Evolutionary conservation across 1,140 invertebrate species (phyloP), one percentile per base, ranked within the genome.

Genomic region (Plectus sambesii): DNA sequence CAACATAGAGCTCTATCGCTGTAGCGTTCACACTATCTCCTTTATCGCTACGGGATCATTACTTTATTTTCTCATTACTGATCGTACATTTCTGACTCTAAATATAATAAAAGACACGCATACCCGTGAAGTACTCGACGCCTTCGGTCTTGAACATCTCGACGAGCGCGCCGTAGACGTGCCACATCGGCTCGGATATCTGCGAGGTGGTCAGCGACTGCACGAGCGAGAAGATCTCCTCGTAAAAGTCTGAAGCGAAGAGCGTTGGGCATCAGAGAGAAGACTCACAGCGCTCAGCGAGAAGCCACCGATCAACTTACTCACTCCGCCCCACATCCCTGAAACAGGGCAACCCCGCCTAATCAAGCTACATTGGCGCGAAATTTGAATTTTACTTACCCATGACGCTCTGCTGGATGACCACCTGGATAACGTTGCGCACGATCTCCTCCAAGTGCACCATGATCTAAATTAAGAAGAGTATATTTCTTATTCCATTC

Each of bases 121-220:
- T 60, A 76, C 75, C 75, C 36, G 83, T 87, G 68, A 98, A 99
- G 74, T 93, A 97, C 70, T 96, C 89, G 47, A 84, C 80, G 22
- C 87, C 90, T 40, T 73, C 72, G 71, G 49, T 47, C n/a, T 47
- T 27, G 44, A 63, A 66, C n/a, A 49, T 42, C 20, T 58, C 47
- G 27, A 33, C 30, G n/a, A 92, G 77, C 52, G 90, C 75, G 66
- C 89, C 84, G 53, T 94, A 80, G 35, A 96, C 82, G 68, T 85
- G 82, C 93, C 93, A 98, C 84, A 97, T 87, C 62, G 88, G 84
- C 36, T 80, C 77, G 0, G 88, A 90, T 58, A 98, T 83, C 47
- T 78, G 74, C 64, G 85, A 85, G 12, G 80, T 79, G 2, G 89
- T 94, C 46, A 98, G 73, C 72, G 87, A 87, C 66, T 85, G 90